Base-by-base conservation (phyloP, 1,140 invertebrate species). In the Formica selysi region DNA sequence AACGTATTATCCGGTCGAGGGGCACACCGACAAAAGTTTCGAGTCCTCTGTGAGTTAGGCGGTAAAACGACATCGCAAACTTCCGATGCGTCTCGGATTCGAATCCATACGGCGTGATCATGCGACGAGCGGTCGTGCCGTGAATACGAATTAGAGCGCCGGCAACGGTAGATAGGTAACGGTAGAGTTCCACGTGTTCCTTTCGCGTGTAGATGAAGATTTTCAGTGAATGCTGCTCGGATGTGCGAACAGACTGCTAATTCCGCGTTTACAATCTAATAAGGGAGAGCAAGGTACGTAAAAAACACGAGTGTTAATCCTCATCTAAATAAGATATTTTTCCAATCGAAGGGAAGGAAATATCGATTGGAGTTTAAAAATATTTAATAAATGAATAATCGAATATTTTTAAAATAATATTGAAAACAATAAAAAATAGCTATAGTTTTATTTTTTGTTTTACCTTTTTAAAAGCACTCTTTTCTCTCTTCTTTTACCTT, bases 101-200 rank as follows among this genome's bases (percentile, higher is more conserved):
- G 65, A 67, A 86, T 81, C 74, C 78, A 61, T 70, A 81, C 76
- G 78, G 78, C 44, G 76, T 86, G 85, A 81, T 86, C 85, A 86
- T 86, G 65, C 65, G 65, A 86, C 65, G 76, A 65, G 64, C 59
- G 57, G 26, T 32, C 85, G 65, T 86, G 85, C 48, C 76, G 78
- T 22, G 85, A 86, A 86, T 86, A 86, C 38, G 68, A 83, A 83
- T 83, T 83, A 81, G 79, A 38, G 7, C 64, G 26, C 22, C 51
- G 78, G 11, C 79, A 41, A 44, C 51, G 32, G 10, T 44, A 44
- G 41, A 44, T 44, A 44, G 51, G 10, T 71, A 59, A 71, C 51
- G 36, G 68, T 41, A 26, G 54, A 19, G 51, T 81, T 59, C 51
- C 19, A 41, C 36, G 29, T 62, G 68, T 83, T 61, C 68, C 68